These are phyloP conservation scores for Argyra leucocephala DNA, from an alignment of 2,888 invertebrate species.

Conservation along the genomic window DNA sequence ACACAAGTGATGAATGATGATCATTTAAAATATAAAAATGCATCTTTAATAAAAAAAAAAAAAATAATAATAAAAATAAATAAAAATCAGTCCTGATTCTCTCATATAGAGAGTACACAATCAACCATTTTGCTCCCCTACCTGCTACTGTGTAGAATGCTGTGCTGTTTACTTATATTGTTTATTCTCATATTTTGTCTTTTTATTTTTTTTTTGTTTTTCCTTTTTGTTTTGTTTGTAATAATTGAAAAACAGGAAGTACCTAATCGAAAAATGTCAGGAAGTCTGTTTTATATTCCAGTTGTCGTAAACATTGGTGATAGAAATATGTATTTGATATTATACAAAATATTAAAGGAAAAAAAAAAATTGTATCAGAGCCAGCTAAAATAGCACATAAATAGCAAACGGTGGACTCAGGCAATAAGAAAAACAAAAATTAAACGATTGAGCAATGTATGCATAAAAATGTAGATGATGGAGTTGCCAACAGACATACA, in stretches of 20 bases:
- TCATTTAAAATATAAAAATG: too few species aligned
- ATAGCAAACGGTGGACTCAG: not conserved
- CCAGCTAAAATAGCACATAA: conserved; percentile 4
- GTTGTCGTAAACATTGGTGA: conserved; percentile 6
- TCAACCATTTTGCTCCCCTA: too few species aligned
- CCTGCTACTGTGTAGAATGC: too few species aligned
- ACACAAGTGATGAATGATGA: too few species aligned
- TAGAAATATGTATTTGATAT: not conserved
- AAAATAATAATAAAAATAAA: too few species aligned
- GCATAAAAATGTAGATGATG: too few species aligned
- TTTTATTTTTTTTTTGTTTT: not conserved
- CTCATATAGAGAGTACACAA: too few species aligned
- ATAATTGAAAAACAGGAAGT: conserved; percentile 24
- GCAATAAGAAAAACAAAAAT: not conserved
- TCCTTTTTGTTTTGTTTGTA: conserved; percentile 8
- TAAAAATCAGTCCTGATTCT: too few species aligned
- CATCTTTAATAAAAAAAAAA: too few species aligned
- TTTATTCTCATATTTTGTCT: too few species aligned
- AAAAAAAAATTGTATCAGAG: conserved; percentile 4
- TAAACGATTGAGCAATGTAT: not conserved
- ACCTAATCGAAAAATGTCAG: conserved; percentile 25
- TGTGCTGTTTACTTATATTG: too few species aligned
- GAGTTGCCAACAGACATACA: too few species aligned
- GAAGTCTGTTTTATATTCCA: conserved; percentile 21
- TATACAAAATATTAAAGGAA: not conserved